Evolutionary conservation across 2,797 vertebrate species (phyloP), one percentile per base, ranked within the genome.

Genomic region (Philypnodon macrostomus): DNA sequence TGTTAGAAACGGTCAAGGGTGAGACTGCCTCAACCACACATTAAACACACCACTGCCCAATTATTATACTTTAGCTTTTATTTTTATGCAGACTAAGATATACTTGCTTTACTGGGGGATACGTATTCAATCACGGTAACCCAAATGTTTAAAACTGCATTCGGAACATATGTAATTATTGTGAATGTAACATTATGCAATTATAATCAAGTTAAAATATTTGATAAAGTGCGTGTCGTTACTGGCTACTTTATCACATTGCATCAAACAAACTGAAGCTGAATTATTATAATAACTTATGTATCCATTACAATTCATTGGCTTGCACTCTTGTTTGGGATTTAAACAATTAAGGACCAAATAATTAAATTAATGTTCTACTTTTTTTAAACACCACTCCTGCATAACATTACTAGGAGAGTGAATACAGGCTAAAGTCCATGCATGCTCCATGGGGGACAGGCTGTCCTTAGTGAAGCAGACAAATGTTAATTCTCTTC

Each of bases 1-100:
- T 90, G 87, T 86, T 85, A 68, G 80, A 80, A 75, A 87, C 90
- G 90, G 91, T 93, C 92, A 94, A 95, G 94, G 93, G 87, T 89
- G 89, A 87, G 83, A 81, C 54, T 50, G 36, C 48, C 63, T 73
- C 34, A 27, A 38, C 33, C 10, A 37, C 24, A 53, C 12, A 57
- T 7, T 47, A 44, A 44, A 55, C 19, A 57, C 45, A 35, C 14
- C 23, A 46, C 12, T 7, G 15, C 35, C 15, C 35, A 42, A 51
- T 42, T 35, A 46, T 10, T 23, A 6, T n/a, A 4, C 42, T 37
- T 33, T 5, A 19, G 46, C 36, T 23, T 39, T 11, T 9, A 2
- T 0, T 0, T 48, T 36, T 41, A 5, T 34, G 3, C 0, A 7
- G 8, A 36, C 62, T 55, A 26, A 5, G 9, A 41, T 23, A 23